Conservation (phyloP, 2,888 invertebrate genomes). For the Luffia ferchaultella region DNA sequence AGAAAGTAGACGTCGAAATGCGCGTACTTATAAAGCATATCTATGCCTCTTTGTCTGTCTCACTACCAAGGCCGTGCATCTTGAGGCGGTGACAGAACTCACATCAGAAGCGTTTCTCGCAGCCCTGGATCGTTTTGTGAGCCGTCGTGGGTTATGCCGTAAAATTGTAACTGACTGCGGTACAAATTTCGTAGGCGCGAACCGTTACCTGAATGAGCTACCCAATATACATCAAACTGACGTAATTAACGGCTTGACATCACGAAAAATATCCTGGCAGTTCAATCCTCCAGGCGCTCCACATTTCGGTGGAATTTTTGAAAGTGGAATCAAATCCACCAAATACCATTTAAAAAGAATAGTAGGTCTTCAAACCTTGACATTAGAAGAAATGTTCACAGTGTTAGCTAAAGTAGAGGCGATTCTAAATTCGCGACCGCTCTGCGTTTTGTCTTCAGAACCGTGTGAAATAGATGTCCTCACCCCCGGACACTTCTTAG, state of each 20-base stretch:
- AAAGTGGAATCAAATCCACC: constrained; percentile 19
- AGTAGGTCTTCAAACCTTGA: constrained; percentile 14
- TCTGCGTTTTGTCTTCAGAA: constrained; percentile 10
- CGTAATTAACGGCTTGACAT: constrained; percentile 8
- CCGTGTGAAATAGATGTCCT: constrained; percentile 9
- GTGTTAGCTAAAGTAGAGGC: constrained; percentile 17
- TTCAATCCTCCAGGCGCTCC: constrained; percentile 21
- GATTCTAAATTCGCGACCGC: constrained; percentile 18
- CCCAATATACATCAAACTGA: background rate
- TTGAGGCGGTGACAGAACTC: constrained; percentile 17
- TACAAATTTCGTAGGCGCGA: constrained; percentile 22
- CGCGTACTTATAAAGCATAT: constrained; percentile 6
- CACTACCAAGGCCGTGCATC: constrained; percentile 16
- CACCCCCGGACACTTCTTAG: constrained; percentile 15
- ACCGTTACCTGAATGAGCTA: constrained; percentile 11
- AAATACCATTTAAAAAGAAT: constrained; percentile 20
- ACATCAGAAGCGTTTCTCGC: constrained; percentile 17
- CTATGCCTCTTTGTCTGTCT: constrained; percentile 15
- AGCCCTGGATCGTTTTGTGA: constrained; percentile 9
- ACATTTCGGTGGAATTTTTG: constrained; percentile 23
- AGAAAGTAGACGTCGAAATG: constrained; percentile 7
- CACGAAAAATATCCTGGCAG: constrained; percentile 17
- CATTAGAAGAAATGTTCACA: constrained; percentile 18
- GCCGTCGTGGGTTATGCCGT: constrained; percentile 11
- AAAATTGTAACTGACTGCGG: constrained; percentile 21